These are phyloP conservation scores for Neoascia interrupta DNA, from an alignment of 2,888 invertebrate species.

Conservation along the genomic window DNA sequence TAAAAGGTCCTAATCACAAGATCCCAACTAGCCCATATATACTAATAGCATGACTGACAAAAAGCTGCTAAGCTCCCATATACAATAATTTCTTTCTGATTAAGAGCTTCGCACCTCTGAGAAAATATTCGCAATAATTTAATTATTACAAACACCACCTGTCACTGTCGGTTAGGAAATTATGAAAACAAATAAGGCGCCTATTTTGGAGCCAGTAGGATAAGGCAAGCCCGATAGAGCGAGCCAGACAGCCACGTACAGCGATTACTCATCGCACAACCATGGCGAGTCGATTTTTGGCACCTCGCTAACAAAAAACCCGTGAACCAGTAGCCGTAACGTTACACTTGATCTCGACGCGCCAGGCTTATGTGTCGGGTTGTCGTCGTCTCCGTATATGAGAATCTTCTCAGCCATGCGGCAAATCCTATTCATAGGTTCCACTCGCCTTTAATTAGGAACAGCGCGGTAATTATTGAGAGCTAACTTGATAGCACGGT, in stretches of 20 bases:
- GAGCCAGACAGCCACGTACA: constrained; percentile 23
- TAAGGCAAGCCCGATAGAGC: no score
- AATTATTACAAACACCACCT: constrained; percentile 24
- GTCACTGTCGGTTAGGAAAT: no score
- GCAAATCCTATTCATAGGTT: constrained; percentile 8
- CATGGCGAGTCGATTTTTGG: constrained; percentile 32
- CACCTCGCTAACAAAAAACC: constrained; percentile 47
- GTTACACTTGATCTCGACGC: not conserved
- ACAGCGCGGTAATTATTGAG: constrained; percentile 19
- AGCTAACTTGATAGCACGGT: not conserved
- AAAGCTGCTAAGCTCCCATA: not conserved
- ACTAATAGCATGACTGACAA: no score
- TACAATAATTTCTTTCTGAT: constrained; percentile 7
- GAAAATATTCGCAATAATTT: constrained; percentile 2
- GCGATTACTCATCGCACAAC: constrained; percentile 21
- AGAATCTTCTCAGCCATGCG: constrained; percentile 13
- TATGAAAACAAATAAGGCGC: no score
- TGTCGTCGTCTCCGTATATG: not conserved
- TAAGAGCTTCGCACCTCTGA: constrained; percentile 15
- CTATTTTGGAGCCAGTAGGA: no score
- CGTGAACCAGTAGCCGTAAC: constrained; percentile 19
- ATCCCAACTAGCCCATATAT: no score
- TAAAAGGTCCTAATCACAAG: no score
- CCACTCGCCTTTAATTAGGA: constrained; percentile 22
- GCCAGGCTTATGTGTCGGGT: no score